Conservation (phyloP, 2,113 vertebrate genomes). For the Zosterops lateralis region DNA sequence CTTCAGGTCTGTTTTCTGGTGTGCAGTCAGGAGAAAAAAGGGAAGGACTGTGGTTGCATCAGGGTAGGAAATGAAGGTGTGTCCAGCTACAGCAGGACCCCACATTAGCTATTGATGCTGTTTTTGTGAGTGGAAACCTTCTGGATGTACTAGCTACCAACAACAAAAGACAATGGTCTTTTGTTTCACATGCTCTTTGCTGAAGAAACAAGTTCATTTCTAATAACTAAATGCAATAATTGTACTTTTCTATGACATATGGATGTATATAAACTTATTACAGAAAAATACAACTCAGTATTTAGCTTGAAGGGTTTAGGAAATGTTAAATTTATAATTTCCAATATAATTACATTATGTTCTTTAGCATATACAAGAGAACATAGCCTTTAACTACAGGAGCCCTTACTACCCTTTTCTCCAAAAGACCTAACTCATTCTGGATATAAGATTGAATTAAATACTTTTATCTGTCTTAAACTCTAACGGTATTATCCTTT, state of each 20-base stretch:
- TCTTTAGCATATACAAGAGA: background rate
- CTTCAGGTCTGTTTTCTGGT: background rate
- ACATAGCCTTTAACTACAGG: background rate
- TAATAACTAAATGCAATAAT: background rate
- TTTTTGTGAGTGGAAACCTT: background rate
- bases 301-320: background rate
- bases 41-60: background rate
- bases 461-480: background rate
- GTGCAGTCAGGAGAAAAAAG: background rate
- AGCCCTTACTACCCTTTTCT: background rate
- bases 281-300: background rate
- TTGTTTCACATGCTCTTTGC: background rate
- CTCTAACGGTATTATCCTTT: background rate
- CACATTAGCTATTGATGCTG: background rate
- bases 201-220: background rate
- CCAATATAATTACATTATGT: background rate
- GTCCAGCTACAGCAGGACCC: background rate
- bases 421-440: background rate
- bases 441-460: background rate
- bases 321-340: background rate
- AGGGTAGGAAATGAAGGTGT: background rate
- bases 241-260: background rate
- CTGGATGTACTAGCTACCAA: background rate
- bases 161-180: background rate
- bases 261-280: background rate